Base-by-base conservation (phyloP, 2,113 vertebrate species). In the Calypte anna region DNA sequence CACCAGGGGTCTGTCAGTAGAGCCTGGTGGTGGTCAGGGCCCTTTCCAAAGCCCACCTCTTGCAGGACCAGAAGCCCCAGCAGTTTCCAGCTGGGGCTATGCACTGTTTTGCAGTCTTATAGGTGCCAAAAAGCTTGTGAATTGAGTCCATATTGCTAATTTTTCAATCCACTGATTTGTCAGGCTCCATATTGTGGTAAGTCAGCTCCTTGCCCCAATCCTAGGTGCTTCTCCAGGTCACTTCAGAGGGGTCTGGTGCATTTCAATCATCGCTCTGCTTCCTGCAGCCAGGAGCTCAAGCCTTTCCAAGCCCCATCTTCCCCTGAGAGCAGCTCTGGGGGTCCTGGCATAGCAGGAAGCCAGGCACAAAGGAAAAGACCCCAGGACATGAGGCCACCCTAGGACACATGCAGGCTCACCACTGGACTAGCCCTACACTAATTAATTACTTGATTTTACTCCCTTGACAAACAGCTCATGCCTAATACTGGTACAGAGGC, bases 181-280 rank as follows among this genome's bases (percentile, higher is more conserved):
- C 55, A 61, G 40, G 33, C 64, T 73, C 54, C 0, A 0, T 20
- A 19, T 16, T 25, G 7, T 0, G 1, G 36, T 8, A 11, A 24
- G 25, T 14, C 31, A 23, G 24, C 54, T 58, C 63, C 40, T 59
- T 28, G 38, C 19, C 24, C 31, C 0, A 0, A 14, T 11, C 58
- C 40, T 12, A 22, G 23, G 12, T 40, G 48, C 38, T 75, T 31
- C 57, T 43, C 8, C 7, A 82, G 63, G 43, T 7, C 9, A 6
- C 22, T 64, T 24, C 0, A 1, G n/a, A 89, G 6, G 6, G 14
- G 2, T 38, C 23, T 1, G 4, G 46, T 4, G 2, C 0, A 0
- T 73, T 58, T 62, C 40, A 24, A 57, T 59, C 64, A 69, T 11
- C 0, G 0, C 31, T 82, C 14, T 51, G 18, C 36, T 38, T 38